A percentile compares a stretch with the other conserved stretches of the same genome.
Conservation (phyloP, 2,113 vertebrate species). For the Hassar affinis region DNA sequence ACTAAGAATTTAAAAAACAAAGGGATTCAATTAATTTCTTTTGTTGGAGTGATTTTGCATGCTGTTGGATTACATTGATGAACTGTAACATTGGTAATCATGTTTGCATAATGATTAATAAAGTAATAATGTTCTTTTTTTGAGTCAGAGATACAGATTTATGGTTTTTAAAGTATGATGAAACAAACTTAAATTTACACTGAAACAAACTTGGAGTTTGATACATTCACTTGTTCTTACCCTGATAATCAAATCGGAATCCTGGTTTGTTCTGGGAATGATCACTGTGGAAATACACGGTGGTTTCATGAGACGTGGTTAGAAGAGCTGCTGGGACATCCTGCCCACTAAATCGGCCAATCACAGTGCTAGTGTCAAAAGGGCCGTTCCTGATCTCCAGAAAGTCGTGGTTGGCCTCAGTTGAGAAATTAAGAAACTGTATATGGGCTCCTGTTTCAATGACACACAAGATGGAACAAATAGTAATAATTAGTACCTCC, state of each 20-base stretch:
- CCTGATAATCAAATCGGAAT: conserved; percentile 94
- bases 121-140: not conserved
- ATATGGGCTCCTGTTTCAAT: conserved; percentile 84
- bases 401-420: conserved; percentile 95
- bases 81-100: conserved; percentile 22
- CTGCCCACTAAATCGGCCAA: conserved; percentile 89
- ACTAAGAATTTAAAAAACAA: conserved; percentile 23
- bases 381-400: conserved; percentile 94
- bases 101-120: not conserved
- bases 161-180: conserved; percentile 4
- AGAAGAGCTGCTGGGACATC: conserved; percentile 84
- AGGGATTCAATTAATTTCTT: conserved; percentile 22
- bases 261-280: conserved; percentile 97
- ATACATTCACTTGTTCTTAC: conserved; percentile 66
- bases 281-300: conserved; percentile 94
- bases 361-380: conserved; percentile 87
- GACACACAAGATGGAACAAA: not conserved
- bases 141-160: not conserved
- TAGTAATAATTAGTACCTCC: not conserved
- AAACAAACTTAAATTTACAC: too few species aligned
- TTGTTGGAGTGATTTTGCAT: not conserved
- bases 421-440: conserved; percentile 97
- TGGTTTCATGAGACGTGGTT: conserved; percentile 91
- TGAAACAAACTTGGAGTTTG: not conserved
- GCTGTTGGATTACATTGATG: not conserved